Evolutionary conservation across 2,113 vertebrate species (phyloP).

Genomic region (Forbesichthys papilliferus): DNA sequence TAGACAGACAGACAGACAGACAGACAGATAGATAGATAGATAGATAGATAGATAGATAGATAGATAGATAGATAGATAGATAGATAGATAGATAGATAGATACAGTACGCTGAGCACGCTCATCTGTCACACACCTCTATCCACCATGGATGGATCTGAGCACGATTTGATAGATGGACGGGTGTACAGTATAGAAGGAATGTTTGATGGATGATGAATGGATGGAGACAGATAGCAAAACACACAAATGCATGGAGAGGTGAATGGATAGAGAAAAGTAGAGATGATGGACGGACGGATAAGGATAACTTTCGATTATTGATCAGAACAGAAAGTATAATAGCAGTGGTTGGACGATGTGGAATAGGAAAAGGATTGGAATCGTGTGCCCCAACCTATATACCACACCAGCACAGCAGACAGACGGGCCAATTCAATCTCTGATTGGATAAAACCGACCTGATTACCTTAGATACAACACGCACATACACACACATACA

Average conservation of each 20-base stretch:
- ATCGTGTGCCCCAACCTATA: constrained; percentile 2
- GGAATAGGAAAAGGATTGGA: not conserved
- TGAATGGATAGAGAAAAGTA: no score
- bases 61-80: not conserved
- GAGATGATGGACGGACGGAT: constrained; percentile 10
- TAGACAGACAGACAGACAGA: not conserved
- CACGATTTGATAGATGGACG: not conserved
- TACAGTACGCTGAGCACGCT: no score
- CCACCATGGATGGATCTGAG: no score
- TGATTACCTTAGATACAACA: constrained; percentile 58
- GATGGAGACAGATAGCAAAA: not conserved
- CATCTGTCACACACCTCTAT: no score
- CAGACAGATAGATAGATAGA: constrained; percentile 13
- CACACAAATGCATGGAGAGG: not conserved
- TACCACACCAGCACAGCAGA: constrained; percentile 47
- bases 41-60: not conserved
- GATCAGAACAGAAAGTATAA: not conserved
- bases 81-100: no score
- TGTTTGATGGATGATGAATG: not conserved
- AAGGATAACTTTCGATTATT: constrained; percentile 1
- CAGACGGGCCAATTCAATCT: constrained; percentile 62
- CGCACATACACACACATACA: constrained; percentile 17
- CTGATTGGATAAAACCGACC: constrained; percentile 69
- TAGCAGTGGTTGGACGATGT: no score
- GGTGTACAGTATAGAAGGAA: not conserved